Percentiles rank a stretch among this genome's conserved stretches.
Evolutionary conservation across 2,888 invertebrate genomes (phyloP).

Genomic region (Poecilobothrus nobilitatus): DNA sequence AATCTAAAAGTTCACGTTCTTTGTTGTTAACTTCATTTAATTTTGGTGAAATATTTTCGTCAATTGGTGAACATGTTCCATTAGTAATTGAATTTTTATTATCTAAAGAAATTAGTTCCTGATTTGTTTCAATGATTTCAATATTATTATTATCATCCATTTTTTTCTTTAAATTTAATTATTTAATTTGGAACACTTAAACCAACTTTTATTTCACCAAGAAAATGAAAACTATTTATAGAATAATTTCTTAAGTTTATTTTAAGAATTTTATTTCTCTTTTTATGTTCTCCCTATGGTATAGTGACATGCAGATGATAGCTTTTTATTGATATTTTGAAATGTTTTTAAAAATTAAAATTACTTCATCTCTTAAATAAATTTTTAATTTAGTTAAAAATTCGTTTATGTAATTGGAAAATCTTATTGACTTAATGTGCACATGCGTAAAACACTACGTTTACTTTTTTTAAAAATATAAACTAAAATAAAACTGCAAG

Average conservation of each 20-base stretch:
- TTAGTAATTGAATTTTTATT: neutral
- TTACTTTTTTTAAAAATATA: too few relatives aligned
- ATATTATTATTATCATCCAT: neutral
- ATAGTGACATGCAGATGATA: neutral
- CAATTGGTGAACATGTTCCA: neutral
- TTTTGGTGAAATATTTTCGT: neutral
- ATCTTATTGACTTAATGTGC: too few relatives aligned
- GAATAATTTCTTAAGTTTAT: neutral
- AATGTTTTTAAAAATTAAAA: too few relatives aligned
- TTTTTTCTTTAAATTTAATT: neutral
- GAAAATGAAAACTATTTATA: neutral
- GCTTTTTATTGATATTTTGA: too few relatives aligned
- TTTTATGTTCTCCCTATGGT: neutral
- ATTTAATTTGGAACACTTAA: neutral
- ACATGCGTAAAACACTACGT: too few relatives aligned
- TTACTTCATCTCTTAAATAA: too few relatives aligned
- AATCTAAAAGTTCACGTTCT: conserved; percentile 39
- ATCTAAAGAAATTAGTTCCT: neutral
- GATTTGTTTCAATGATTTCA: neutral
- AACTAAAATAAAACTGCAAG: too few relatives aligned
- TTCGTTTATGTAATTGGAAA: too few relatives aligned
- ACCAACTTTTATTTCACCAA: neutral
- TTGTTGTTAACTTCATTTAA: conserved; percentile 16
- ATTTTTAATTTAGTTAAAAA: too few relatives aligned
- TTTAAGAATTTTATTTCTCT: neutral